Evolutionary conservation across 2,113 vertebrate genomes (phyloP).

Genomic region (Sinosuthora webbiana): DNA sequence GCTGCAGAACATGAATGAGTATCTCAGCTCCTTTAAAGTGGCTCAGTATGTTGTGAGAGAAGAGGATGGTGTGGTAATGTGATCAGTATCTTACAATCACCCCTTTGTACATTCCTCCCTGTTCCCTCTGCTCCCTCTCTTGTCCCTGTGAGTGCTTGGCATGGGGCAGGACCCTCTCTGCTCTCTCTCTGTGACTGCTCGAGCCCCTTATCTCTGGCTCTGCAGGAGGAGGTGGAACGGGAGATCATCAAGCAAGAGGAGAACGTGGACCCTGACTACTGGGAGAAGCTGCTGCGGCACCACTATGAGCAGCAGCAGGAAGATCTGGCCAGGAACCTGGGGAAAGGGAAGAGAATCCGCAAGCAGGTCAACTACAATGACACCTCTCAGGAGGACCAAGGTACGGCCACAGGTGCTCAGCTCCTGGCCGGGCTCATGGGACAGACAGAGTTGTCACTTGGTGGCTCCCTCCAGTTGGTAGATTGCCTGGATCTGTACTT

Average conservation of each 20-base stretch:
- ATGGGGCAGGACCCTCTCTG: background rate
- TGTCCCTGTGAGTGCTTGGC: rapidly evolving
- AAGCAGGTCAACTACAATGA: constrained; percentile 99
- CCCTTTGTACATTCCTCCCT: background rate
- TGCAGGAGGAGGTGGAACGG: constrained; percentile 93
- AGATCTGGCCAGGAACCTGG: constrained; percentile 92
- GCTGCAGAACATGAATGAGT: constrained; percentile 99
- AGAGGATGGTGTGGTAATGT: constrained; percentile 93
- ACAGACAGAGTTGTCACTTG: background rate
- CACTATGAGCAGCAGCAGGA: constrained; percentile 99
- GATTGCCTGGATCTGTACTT: background rate
- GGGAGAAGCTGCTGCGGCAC: constrained; percentile 96
- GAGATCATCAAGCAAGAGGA: constrained; percentile 99
- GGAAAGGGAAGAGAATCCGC: constrained; percentile 94
- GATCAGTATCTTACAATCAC: constrained; percentile 29
- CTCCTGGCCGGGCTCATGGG: rapidly evolving
- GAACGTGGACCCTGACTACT: constrained; percentile 97
- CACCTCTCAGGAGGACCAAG: constrained; percentile 96
- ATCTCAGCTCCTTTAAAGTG: constrained; percentile 99
- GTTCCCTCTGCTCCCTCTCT: background rate
- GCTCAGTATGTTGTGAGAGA: constrained; percentile 98
- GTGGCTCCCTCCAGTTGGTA: background rate
- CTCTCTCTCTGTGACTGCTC: background rate
- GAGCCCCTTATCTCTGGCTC: background rate
- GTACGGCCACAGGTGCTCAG: background rate